Evolutionary conservation across 2,797 vertebrate genomes (phyloP).

Genomic region (Eleutherodactylus coqui): DNA sequence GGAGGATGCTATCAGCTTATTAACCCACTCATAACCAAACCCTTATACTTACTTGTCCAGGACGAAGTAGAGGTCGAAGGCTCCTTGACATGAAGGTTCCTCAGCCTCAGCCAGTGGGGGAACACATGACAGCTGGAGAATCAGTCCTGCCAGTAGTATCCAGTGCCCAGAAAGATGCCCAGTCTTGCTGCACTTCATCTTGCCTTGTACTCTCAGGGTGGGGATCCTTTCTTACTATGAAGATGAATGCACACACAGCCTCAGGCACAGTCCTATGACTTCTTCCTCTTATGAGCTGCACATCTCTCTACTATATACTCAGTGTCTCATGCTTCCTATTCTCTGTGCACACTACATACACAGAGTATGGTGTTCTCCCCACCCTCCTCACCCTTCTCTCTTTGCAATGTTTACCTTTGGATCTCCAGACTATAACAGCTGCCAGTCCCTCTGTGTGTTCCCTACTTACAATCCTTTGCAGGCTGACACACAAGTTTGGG

Average conservation of each 20-base stretch:
- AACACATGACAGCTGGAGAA: background rate
- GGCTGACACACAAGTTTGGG: slow-evolving; percentile 31
- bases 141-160: slow-evolving; percentile 30
- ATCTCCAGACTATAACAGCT: slow-evolving; percentile 26
- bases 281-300: slow-evolving; percentile 9
- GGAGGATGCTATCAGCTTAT: slow-evolving; percentile 8
- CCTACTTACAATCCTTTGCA: background rate
- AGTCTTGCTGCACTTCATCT: slow-evolving; percentile 36
- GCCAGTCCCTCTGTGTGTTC: background rate
- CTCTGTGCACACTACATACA: background rate
- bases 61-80: slow-evolving; percentile 93
- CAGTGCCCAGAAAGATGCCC: slow-evolving; percentile 35
- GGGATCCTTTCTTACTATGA: slow-evolving; percentile 12
- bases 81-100: slow-evolving; percentile 83
- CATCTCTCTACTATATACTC: background rate
- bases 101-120: slow-evolving; percentile 70
- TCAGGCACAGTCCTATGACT: background rate
- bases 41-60: slow-evolving; percentile 85
- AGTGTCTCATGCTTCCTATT: background rate
- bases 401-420: too few relatives aligned
- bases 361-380: background rate
- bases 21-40: background rate
- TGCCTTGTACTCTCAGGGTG: slow-evolving; percentile 6
- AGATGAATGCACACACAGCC: slow-evolving; percentile 10
- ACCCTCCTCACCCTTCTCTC: background rate